Conservation (phyloP, 2,797 vertebrate genomes). For the Dermochelys coriacea region DNA sequence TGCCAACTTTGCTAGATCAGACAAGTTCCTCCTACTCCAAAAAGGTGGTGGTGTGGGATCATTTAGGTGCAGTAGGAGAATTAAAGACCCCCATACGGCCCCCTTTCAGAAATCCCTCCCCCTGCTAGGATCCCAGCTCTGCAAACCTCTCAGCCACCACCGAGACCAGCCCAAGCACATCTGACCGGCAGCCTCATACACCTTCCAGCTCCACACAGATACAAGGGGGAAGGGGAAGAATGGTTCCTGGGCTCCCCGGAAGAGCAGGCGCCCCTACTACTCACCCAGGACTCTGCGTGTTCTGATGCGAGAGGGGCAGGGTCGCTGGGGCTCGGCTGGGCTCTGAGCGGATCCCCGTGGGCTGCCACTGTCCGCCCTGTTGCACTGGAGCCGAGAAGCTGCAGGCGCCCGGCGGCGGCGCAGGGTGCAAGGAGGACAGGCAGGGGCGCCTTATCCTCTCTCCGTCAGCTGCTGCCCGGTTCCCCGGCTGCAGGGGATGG, state of each 20-base stretch:
- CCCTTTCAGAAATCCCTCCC: slow-evolving; percentile 30
- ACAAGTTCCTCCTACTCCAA: background rate
- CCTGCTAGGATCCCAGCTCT: background rate
- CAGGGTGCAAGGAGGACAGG: background rate
- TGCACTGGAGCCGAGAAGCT: background rate
- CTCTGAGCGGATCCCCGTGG: background rate
- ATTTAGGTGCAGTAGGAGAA: background rate
- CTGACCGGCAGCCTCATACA: background rate
- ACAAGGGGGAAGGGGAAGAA: background rate
- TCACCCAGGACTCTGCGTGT: slow-evolving; percentile 53
- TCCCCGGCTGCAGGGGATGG: slow-evolving; percentile 18
- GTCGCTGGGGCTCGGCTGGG: background rate
- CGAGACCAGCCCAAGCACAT: background rate
- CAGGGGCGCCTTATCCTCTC: slow-evolving; percentile 3
- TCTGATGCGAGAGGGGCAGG: background rate
- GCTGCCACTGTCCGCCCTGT: background rate
- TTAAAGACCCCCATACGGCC: rapidly evolving
- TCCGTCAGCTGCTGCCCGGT: slow-evolving; percentile 62
- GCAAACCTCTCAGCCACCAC: background rate
- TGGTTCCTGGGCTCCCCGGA: background rate
- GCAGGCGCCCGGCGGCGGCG: background rate
- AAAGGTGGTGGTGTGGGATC: background rate
- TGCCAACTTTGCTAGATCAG: background rate
- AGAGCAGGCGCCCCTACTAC: background rate
- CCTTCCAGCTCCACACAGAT: background rate